A percentile compares a stretch with the other conserved stretches of the same genome.
Conservation (phyloP, 2,888 invertebrate genomes). For the Ormyrus pomaceus region DNA sequence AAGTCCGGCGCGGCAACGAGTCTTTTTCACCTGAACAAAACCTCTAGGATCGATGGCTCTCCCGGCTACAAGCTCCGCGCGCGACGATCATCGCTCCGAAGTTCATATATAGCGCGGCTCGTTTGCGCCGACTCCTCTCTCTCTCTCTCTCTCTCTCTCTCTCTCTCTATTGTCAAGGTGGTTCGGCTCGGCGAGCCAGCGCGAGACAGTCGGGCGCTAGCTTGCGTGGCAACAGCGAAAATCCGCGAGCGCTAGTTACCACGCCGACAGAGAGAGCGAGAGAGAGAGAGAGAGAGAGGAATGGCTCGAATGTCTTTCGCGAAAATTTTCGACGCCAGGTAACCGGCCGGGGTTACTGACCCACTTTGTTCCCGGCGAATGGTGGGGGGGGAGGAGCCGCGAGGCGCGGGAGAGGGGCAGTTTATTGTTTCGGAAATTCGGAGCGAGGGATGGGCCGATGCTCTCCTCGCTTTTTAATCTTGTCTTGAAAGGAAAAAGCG, state of each 20-base stretch:
- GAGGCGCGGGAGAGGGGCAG: constrained; percentile 15
- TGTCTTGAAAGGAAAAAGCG: no score
- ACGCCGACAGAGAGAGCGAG: neutral
- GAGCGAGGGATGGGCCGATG: no score
- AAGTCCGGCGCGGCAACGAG: no score
- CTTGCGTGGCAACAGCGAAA: constrained; percentile 52
- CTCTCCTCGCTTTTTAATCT: no score
- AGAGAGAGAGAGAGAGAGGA: neutral
- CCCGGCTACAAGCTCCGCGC: no score
- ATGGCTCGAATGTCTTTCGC: neutral
- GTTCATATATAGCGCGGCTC: neutral
- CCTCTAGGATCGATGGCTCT: no score
- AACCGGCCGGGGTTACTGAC: constrained; percentile 36
- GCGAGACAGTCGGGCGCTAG: constrained; percentile 17
- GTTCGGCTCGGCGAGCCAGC: neutral
- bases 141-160: no score
- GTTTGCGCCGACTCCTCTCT: neutral
- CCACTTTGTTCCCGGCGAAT: constrained; percentile 3
- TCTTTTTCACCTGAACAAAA: no score
- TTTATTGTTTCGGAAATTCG: neutral
- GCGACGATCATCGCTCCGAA: neutral
- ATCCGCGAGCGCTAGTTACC: constrained; percentile 32
- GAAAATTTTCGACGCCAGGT: constrained; percentile 24
- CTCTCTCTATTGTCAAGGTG: no score
- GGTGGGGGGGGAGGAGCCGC: neutral